Conservation (phyloP, 2,113 vertebrate species). For the Xyliphius kryptos region DNA sequence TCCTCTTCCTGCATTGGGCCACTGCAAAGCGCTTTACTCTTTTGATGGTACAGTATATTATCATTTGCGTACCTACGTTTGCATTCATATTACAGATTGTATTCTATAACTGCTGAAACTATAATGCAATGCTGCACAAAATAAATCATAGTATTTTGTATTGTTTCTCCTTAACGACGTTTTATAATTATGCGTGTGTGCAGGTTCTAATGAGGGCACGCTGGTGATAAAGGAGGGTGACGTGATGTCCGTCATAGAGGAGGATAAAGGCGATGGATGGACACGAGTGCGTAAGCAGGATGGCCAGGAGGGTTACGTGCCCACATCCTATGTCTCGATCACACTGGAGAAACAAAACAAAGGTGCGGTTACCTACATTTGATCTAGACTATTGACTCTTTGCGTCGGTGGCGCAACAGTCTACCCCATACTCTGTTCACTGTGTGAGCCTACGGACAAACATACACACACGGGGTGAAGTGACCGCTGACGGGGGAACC, state of each 20-base stretch:
- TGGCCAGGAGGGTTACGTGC: conserved; percentile 96
- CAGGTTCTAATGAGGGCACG: conserved; percentile 97
- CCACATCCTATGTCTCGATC: conserved; percentile 96
- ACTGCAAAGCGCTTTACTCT: conserved; percentile 94
- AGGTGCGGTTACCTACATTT: conserved; percentile 99
- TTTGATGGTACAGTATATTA: conserved; percentile 76
- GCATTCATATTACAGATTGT: no score
- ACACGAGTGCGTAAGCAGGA: conserved; percentile 90
- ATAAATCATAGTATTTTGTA: no score
- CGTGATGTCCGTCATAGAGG: conserved; percentile 91
- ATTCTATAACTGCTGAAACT: no score
- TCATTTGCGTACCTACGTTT: neutral
- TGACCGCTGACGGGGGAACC: no score
- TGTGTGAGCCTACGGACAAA: conserved; percentile 55
- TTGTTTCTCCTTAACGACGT: no score
- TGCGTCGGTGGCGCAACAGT: neutral
- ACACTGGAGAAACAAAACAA: conserved; percentile 98
- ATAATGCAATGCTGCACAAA: no score
- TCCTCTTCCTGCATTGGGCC: conserved; percentile 89
- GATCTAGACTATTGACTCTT: conserved; percentile 49
- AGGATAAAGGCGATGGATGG: conserved; percentile 98
- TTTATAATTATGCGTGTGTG: conserved; percentile 21
- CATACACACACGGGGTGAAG: conserved; percentile 56
- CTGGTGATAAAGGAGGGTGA: conserved; percentile 93
- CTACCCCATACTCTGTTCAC: conserved; percentile 54